Base-by-base conservation (phyloP, 2,797 vertebrate genomes). In the Eulemur coronatus region DNA sequence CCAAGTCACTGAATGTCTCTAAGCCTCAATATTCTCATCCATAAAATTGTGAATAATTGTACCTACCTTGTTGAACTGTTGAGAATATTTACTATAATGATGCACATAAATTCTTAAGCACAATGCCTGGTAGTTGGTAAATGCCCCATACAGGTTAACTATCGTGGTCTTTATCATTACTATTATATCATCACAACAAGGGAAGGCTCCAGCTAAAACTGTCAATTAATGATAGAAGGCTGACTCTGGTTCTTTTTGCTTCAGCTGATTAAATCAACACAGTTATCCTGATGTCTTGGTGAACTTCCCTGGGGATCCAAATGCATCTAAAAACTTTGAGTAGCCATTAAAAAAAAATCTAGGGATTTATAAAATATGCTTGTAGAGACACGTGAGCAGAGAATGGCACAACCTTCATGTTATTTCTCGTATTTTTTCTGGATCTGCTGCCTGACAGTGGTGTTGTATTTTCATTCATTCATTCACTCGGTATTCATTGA, bases 221-320 rank as follows among this genome's bases (percentile, higher is more conserved):
- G 22, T 73, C 30, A 88, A 61, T 5, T 67, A n/a, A 67, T 81
- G 22, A 28, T 79, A 65, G 65, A 65, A 50, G 55, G 41, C 67
- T 63, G 80, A 94, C 52, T 79, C 69, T 80, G 52, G 35, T 65
- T 94, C 59, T 46, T 93, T 96, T 91, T 89, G 78, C 55, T 89
- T 87, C 24, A 76, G 57, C 78, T 80, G 85, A 69, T 73, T 92
- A 93, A 41, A 65, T 93, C 79, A 95, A 43, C 24, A 18, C 76
- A 63, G 8, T 91, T 70, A 65, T 80, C 48, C 69, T 93, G 84
- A 30, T 81, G 9, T 82, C 84, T 78, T 95, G 41, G 46, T 85
- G 89, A 85, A 41, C 38, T 92, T 88, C 46, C 41, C 48, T 75
- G 55, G 57, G 30, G 85, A 88, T 91, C 38, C 63, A 92, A 88